A percentile compares a stretch with the other conserved stretches of the same genome.
Evolutionary conservation across 2,888 invertebrate species (phyloP).

Genomic region (Agelastica alni): DNA sequence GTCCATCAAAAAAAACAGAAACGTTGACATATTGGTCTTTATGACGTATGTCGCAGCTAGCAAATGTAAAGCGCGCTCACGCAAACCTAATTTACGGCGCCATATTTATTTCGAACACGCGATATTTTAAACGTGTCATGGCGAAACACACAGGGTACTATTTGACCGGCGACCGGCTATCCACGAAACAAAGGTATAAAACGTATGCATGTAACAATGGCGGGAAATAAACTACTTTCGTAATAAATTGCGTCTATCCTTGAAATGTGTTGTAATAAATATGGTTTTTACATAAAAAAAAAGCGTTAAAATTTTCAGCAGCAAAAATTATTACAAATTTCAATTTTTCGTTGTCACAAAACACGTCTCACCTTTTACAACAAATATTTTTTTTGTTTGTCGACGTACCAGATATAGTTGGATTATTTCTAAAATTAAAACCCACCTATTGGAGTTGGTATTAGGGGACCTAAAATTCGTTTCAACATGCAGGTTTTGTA

Average conservation of each 20-base stretch:
- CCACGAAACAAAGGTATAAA: slow-evolving; percentile 46
- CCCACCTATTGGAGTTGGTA: too few relatives aligned
- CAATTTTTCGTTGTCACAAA: too few relatives aligned
- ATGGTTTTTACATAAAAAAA: neutral
- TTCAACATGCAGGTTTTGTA: too few relatives aligned
- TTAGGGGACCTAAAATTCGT: too few relatives aligned
- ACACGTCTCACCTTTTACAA: too few relatives aligned
- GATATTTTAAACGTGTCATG: slow-evolving; percentile 58
- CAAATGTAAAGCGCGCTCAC: slow-evolving; percentile 55
- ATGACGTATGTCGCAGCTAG: slow-evolving; percentile 52
- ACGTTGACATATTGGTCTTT: slow-evolving; percentile 32
- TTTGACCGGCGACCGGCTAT: slow-evolving; percentile 43
- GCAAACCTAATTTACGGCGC: slow-evolving; percentile 58
- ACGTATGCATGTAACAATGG: slow-evolving; percentile 39
- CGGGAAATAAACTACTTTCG: slow-evolving; percentile 35
- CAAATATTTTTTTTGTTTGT: too few relatives aligned
- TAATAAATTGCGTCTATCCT: slow-evolving; percentile 18
- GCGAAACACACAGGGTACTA: slow-evolving; percentile 48
- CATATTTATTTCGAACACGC: slow-evolving; percentile 58
- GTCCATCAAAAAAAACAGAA: slow-evolving; percentile 25
- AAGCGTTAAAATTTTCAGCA: too few relatives aligned
- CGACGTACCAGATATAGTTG: too few relatives aligned
- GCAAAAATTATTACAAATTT: too few relatives aligned
- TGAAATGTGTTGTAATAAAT: slow-evolving; percentile 4
- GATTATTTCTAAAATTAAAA: too few relatives aligned